Evolutionary conservation across 2,797 vertebrate genomes (phyloP), one percentile per base, ranked within the genome.

Genomic region (Bradypodion pumilum): DNA sequence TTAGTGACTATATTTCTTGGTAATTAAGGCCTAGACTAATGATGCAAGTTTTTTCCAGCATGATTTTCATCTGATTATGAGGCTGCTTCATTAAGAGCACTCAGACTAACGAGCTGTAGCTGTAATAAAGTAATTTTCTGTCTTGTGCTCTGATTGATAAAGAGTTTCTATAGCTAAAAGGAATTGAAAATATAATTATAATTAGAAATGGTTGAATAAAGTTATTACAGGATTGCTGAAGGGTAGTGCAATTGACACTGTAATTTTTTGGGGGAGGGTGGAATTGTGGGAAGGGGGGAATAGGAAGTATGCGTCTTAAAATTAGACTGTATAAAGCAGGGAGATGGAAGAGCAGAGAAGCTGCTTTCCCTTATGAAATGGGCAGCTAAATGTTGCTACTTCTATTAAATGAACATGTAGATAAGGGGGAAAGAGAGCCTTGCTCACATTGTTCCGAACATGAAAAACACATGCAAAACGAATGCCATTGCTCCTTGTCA

Each of bases 41-140:
- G 98, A 98, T 97, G 98, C 98, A 97, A 97, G 97, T 97, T 98
- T 98, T 97, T 97, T 96, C 97, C 97, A 98, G 98, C 98, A 98
- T 98, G 98, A 99, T 99, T 99, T 98, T 98, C 98, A 98, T 99
- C 98, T 98, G 98, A 98, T 99, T 98, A 97, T 98, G 97, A 98
- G 96, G 95, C 97, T 98, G 98, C 98, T 99, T 99, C 98, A 99
- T 99, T 99, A 99, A 97, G 97, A 98, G 97, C 98, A 98, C 98
- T 98, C 98, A 98, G 98, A 97, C 98, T 99, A 99, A 99, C 98
- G 98, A 99, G 97, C 98, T 98, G 98, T 98, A 98, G 97, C 98
- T 97, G 97, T 98, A 98, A 99, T 99, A 98, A 99, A 99, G 98
- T 98, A 98, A 98, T 99, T 98, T 98, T 98, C 96, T 97, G 97